Conservation (phyloP, 2,113 vertebrate species). For the Oceanites oceanicus region DNA sequence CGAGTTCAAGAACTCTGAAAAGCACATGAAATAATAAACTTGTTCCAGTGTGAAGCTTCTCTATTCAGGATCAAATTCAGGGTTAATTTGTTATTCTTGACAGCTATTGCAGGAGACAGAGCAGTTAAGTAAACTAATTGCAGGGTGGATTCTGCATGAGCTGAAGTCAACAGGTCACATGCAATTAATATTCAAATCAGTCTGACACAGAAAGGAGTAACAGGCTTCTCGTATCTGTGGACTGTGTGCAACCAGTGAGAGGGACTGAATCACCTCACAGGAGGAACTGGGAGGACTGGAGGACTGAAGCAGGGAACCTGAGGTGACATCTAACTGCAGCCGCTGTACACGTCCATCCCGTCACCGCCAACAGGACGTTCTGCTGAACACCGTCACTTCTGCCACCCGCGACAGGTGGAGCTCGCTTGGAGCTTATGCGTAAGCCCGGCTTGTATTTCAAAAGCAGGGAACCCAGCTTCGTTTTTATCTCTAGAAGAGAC, state of each 20-base stretch:
- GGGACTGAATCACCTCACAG: not conserved
- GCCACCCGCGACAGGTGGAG: not conserved
- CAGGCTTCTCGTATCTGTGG: not conserved
- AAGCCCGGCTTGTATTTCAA: not conserved
- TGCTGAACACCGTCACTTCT: not conserved
- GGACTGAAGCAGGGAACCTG: not conserved
- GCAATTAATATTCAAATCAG: slow-evolving; percentile 41
- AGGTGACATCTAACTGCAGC: not conserved
- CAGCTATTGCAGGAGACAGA: not conserved
- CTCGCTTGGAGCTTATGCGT: not conserved
- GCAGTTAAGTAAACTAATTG: not conserved
- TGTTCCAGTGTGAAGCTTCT: slow-evolving; percentile 51
- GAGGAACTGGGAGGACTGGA: not conserved
- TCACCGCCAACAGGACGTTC: not conserved
- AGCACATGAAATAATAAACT: slow-evolving; percentile 68
- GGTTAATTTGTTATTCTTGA: slow-evolving; percentile 23
- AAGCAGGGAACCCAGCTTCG: not conserved
- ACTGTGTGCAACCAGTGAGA: not conserved
- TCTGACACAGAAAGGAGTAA: not conserved
- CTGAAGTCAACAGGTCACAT: not conserved
- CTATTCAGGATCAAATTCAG: not conserved
- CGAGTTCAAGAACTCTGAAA: slow-evolving; percentile 37
- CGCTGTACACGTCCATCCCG: rapidly evolving
- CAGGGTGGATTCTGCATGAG: not conserved
- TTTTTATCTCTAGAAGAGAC: not conserved